phyloP scores from a whole-genome alignment of 2,113 vertebrate genomes.

The Phainopepla nitens region DNA sequence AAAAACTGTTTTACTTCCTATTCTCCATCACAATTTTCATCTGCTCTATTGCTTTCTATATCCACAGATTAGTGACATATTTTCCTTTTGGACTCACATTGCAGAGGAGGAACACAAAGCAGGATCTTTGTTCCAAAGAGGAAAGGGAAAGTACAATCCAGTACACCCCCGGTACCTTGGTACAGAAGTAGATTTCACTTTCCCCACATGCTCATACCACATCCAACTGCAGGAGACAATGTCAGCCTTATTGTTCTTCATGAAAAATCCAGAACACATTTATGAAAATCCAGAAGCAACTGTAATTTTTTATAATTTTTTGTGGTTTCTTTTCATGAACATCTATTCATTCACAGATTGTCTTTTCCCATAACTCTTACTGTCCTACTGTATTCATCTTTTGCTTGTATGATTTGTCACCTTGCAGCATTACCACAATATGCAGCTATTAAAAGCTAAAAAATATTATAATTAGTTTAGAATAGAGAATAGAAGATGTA shows the following conservation, averaged over 20 bases:
- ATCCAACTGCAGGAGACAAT: background rate
- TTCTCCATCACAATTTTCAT: background rate
- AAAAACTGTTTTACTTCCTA: background rate
- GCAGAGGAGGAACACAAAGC: background rate
- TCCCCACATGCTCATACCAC: rapidly evolving
- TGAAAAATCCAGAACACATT: background rate
- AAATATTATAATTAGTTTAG: slow-evolving; percentile 20
- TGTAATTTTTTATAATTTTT: background rate
- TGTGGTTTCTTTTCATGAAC: background rate
- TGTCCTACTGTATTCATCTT: background rate
- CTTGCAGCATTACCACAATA: background rate
- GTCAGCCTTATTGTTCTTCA: background rate
- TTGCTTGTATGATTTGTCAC: background rate
- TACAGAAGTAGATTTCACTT: background rate
- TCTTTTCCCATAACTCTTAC: background rate
- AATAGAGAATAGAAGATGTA: background rate
- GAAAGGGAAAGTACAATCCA: background rate
- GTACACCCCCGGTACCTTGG: background rate
- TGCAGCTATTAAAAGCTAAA: slow-evolving; percentile 4
- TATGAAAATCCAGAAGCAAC: background rate
- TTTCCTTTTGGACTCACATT: background rate
- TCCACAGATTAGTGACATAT: rapidly evolving
- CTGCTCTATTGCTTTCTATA: background rate
- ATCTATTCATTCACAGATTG: background rate
- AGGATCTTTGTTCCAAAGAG: background rate